These are phyloP conservation scores for Sebastes aleutianus DNA, from an alignment of 2,797 vertebrate genomes.

Conservation along the genomic window DNA sequence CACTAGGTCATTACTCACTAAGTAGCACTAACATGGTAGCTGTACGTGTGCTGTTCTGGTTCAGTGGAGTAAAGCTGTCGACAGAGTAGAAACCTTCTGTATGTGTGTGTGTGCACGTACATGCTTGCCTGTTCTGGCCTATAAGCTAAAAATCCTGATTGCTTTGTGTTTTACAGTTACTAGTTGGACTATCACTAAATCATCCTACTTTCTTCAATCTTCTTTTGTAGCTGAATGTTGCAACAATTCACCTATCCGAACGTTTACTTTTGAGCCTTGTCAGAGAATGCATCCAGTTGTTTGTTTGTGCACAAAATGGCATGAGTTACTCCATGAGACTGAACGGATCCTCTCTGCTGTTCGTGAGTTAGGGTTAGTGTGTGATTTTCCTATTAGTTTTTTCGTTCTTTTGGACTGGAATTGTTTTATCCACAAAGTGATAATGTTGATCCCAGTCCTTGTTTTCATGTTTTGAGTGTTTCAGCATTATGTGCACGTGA, in stretches of 20 bases:
- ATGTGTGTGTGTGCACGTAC: background rate
- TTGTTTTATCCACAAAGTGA: background rate
- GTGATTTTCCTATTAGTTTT: background rate
- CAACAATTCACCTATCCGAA: background rate
- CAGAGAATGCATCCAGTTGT: slow-evolving; percentile 21
- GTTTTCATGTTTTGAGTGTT: background rate
- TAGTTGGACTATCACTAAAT: slow-evolving; percentile 5
- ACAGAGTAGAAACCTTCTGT: background rate
- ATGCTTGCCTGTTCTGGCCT: background rate
- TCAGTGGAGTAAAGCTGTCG: slow-evolving; percentile 12
- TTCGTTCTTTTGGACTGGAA: background rate
- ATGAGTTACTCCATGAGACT: background rate
- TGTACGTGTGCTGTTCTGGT: background rate
- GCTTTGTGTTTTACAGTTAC: slow-evolving; percentile 9
- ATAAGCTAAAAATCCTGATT: background rate
- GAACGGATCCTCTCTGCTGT: background rate
- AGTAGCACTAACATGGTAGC: slow-evolving; percentile 12
- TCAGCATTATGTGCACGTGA: slow-evolving; percentile 28
- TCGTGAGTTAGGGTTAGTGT: background rate
- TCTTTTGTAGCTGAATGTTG: slow-evolving; percentile 5
- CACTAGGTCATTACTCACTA: background rate
- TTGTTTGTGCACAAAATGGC: slow-evolving; percentile 6
- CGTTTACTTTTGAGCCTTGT: background rate
- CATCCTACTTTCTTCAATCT: background rate
- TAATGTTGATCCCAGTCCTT: background rate